Evolutionary conservation across 2,797 vertebrate genomes (phyloP).

Genomic region (Myotis planiceps): DNA sequence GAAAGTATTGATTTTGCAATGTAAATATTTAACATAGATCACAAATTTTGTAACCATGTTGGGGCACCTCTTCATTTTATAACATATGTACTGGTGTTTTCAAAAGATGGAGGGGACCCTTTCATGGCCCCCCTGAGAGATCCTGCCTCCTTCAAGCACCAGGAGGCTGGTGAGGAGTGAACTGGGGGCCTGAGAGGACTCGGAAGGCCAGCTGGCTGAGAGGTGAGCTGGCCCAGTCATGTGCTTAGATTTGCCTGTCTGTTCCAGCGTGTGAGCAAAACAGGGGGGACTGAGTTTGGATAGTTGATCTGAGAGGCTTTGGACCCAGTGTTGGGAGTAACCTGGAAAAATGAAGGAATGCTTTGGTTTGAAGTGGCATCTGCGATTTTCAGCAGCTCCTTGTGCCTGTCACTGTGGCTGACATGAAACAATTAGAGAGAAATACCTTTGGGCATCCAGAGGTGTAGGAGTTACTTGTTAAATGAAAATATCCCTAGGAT

Average conservation of each 20-base stretch:
- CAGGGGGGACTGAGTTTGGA: neutral
- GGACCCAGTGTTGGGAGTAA: neutral
- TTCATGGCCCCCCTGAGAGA: neutral
- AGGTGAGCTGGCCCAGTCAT: neutral
- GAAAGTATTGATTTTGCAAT: constrained; percentile 1
- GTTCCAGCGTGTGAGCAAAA: neutral
- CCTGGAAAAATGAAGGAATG: neutral
- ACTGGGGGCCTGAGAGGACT: neutral
- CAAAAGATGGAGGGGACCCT: neutral
- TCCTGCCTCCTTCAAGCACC: neutral
- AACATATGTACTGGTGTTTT: neutral
- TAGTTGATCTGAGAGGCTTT: neutral
- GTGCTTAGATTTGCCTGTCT: neutral
- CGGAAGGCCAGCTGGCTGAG: neutral
- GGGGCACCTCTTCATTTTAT: neutral
- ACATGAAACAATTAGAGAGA: neutral
- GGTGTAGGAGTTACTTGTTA: neutral
- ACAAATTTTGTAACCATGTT: neutral
- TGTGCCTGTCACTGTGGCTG: neutral
- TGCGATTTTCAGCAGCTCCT: neutral
- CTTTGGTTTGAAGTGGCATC: neutral
- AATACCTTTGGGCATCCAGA: neutral
- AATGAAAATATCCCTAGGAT: neutral
- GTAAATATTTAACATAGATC: neutral
- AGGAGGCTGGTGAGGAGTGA: neutral